Conservation (phyloP, 1,140 invertebrate species). For the Patella vulgata region DNA sequence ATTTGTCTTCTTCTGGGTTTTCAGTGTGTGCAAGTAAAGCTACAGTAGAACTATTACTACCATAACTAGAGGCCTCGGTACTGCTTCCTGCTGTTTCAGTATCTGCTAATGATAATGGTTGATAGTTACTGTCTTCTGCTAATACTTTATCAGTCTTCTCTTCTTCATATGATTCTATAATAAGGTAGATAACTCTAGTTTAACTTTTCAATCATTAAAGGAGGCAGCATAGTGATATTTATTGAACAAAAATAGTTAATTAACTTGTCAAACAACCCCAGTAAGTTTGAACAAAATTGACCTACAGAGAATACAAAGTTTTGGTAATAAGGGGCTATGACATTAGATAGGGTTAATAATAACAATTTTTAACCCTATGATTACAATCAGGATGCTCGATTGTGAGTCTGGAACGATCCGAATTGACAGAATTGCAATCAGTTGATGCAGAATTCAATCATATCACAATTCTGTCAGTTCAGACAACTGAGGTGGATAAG, state of each 20-base stretch:
- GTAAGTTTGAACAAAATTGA: too few relatives aligned
- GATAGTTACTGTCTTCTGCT: conserved; percentile 23
- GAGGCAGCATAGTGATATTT: conserved; percentile 20
- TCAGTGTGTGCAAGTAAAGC: conserved; percentile 36
- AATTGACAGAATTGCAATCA: too few relatives aligned
- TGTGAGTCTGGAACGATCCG: too few relatives aligned
- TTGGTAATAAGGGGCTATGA: too few relatives aligned
- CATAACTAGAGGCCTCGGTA: conserved; percentile 53
- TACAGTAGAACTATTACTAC: conserved; percentile 48
- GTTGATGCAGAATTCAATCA: too few relatives aligned
- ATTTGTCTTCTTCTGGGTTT: conserved; percentile 9
- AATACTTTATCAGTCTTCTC: conserved; percentile 25
- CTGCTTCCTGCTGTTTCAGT: conserved; percentile 36
- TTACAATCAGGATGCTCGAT: too few relatives aligned
- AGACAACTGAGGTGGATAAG: too few relatives aligned
- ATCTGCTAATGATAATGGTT: conserved; percentile 22
- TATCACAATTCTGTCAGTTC: too few relatives aligned
- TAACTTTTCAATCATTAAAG: conserved; percentile 10
- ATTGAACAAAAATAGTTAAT: conserved; percentile 12
- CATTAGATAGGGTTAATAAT: too few relatives aligned
- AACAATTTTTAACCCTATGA: too few relatives aligned
- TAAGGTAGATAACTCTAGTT: conserved; percentile 6
- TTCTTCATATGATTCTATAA: conserved; percentile 24
- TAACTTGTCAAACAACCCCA: too few relatives aligned
- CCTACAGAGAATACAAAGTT: too few relatives aligned